phyloP scores from a whole-genome alignment of 2,888 invertebrate genomes.

The Trichacis sp. region DNA sequence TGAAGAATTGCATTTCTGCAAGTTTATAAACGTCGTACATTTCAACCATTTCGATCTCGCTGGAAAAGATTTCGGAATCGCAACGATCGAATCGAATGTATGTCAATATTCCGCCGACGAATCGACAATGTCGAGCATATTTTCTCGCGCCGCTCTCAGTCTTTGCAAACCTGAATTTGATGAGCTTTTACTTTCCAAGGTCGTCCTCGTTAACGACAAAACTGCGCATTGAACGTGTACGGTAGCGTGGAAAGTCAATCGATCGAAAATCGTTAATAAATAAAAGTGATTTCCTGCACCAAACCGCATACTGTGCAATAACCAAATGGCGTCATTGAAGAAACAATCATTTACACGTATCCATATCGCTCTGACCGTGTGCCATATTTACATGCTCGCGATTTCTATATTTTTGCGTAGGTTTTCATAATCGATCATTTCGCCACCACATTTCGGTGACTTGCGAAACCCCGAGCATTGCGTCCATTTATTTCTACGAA shows the following conservation, averaged over 20 bases:
- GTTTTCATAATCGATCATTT: conserved; percentile 13
- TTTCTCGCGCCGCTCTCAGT: background rate
- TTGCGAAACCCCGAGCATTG: background rate
- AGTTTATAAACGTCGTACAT: no score
- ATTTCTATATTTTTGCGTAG: conserved; percentile 24
- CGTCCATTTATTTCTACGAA: no score
- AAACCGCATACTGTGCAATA: conserved; percentile 30
- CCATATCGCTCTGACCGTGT: conserved; percentile 41
- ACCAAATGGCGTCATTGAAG: conserved; percentile 36
- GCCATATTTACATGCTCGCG: conserved; percentile 29
- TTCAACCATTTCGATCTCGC: no score
- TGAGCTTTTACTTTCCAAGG: conserved; percentile 27
- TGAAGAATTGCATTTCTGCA: no score
- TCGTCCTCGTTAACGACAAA: conserved; percentile 6
- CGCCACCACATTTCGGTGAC: background rate
- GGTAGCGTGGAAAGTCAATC: conserved; percentile 32
- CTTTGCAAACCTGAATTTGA: conserved; percentile 7
- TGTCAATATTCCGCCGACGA: no score
- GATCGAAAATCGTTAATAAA: conserved; percentile 32
- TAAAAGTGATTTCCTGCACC: conserved; percentile 31
- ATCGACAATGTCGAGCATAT: no score
- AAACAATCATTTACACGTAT: conserved; percentile 36
- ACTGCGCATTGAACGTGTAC: conserved; percentile 15
- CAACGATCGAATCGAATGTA: no score
- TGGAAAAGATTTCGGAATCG: no score